Conservation (phyloP, 2,113 vertebrate species). For the Tupaia tana region DNA sequence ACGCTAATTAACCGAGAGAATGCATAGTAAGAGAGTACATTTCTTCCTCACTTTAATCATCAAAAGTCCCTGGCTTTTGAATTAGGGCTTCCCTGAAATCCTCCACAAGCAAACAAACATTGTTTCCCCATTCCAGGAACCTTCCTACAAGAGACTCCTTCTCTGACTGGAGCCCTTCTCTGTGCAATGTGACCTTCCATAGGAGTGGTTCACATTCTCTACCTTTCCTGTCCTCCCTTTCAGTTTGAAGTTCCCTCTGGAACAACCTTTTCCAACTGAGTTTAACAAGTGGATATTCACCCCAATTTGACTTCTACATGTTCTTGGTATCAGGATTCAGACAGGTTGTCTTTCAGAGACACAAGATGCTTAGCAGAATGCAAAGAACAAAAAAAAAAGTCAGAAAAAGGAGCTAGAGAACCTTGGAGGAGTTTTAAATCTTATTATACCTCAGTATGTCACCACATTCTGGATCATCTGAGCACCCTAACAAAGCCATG, state of each 20-base stretch:
- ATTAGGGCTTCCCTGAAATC: not conserved
- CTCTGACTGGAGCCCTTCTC: not conserved
- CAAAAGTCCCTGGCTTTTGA: not conserved
- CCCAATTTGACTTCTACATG: not conserved
- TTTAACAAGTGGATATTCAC: not conserved
- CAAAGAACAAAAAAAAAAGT: not conserved
- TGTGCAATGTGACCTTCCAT: rapidly evolving
- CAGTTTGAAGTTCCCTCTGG: not conserved
- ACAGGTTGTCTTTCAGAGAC: not conserved
- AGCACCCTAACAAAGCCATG: not conserved
- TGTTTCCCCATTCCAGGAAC: rapidly evolving
- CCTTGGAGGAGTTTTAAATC: not conserved
- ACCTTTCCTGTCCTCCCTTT: not conserved
- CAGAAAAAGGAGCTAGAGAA: not conserved
- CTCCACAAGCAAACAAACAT: not conserved
- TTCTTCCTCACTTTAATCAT: not conserved
- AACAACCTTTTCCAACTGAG: not conserved
- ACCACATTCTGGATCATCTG: not conserved
- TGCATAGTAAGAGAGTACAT: not conserved
- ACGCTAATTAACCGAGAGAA: not conserved
- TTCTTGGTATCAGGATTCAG: not conserved
- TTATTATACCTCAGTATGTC: not conserved
- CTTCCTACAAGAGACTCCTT: not conserved
- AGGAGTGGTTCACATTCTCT: not conserved
- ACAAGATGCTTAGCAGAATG: not conserved